Conservation (phyloP, 1,140 invertebrate species). For the Drosophila sp. region DNA sequence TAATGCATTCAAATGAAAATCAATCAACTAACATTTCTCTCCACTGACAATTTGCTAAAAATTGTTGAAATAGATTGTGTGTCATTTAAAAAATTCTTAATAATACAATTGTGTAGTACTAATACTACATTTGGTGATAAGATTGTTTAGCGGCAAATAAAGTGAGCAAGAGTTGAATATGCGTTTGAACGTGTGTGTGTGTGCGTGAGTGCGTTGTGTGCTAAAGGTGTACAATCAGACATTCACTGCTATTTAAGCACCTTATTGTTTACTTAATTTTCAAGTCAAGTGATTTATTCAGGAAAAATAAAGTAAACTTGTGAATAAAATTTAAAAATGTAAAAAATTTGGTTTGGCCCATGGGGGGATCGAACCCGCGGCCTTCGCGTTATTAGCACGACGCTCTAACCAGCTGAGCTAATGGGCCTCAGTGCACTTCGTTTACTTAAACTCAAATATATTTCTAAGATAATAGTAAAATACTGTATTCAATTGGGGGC, state of each 20-base stretch:
- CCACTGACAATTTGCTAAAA: neutral
- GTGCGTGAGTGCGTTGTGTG: neutral
- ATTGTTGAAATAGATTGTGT: neutral
- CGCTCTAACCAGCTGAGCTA: conserved; percentile 86
- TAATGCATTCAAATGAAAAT: neutral
- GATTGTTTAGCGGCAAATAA: conserved; percentile 1
- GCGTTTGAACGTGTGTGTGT: neutral
- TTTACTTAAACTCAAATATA: neutral
- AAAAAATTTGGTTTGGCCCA: conserved; percentile 55
- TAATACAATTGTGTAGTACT: neutral
- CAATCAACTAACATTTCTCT: neutral
- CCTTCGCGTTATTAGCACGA: conserved; percentile 87
- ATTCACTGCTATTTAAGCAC: neutral
- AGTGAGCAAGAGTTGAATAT: conserved; percentile 1
- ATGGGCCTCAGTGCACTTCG: conserved; percentile 70
- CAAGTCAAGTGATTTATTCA: too few species aligned
- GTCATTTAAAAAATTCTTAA: conserved; percentile 1
- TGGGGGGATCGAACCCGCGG: conserved; percentile 87
- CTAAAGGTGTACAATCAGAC: neutral
- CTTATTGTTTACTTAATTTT: neutral
- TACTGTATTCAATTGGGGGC: neutral
- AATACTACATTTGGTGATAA: neutral
- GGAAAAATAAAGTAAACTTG: conserved; percentile 1
- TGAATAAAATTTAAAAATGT: conserved; percentile 1
- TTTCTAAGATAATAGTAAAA: neutral